Evolutionary conservation across 2,797 vertebrate genomes (phyloP).

Genomic region (Halcyon badia): DNA sequence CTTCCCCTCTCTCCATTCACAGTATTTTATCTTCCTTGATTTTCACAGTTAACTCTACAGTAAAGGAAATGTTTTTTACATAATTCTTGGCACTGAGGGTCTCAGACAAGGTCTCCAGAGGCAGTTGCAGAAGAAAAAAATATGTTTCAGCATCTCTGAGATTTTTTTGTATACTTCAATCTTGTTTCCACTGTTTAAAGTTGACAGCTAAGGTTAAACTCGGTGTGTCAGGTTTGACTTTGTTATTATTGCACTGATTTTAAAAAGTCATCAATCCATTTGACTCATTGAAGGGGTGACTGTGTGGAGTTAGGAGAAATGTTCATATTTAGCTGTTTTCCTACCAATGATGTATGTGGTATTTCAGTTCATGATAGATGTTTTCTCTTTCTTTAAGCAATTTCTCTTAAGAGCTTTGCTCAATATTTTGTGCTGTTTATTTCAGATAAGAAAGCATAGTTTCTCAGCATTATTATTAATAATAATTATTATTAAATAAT

Average conservation of each 20-base stretch:
- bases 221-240: not conserved
- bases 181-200: not conserved
- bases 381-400: not conserved
- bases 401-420: not conserved
- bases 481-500: not conserved
- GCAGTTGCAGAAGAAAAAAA: not conserved
- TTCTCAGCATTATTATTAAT: not conserved
- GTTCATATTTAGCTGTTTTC: conserved; percentile 11
- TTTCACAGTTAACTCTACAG: not conserved
- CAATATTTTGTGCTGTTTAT: not conserved
- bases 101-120: not conserved
- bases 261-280: not conserved
- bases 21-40: not conserved
- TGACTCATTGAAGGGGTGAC: not conserved
- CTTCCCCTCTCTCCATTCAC: not conserved
- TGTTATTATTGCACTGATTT: not conserved
- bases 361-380: conserved; percentile 59
- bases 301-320: not conserved
- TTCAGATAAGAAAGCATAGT: not conserved
- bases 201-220: not conserved
- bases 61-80: not conserved
- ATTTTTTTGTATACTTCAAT: not conserved
- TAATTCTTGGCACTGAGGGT: not conserved
- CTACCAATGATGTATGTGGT: not conserved
- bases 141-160: not conserved